Evolutionary conservation across 2,797 vertebrate species (phyloP), one percentile per base, ranked within the genome.

Genomic region (Sus cebifrons): DNA sequence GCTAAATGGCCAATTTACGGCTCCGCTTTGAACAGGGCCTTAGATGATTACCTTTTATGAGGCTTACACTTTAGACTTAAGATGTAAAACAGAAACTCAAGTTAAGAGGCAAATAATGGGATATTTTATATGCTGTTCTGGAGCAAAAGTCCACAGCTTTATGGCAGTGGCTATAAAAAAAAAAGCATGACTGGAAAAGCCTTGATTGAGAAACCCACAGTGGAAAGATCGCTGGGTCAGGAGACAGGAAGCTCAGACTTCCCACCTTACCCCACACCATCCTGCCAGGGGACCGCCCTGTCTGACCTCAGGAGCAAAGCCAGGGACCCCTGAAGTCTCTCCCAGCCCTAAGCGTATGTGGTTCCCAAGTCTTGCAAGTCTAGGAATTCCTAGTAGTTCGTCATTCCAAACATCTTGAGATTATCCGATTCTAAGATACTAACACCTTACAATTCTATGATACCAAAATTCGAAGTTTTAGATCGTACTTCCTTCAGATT

Each of bases 31-130:
- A 98, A 97, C 94, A 86, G 94, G 94, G 96, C 95, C 96, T 97
- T 97, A 96, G 95, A 98, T 97, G 97, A 98, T 97, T 98, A 97
- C 97, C 96, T 97, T 98, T 98, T 98, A 98, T 97, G 97, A 97
- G 97, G 86, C 95, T 97, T 97, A 98, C 93, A 97, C 97, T 96
- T 98, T 97, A 98, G 97, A 97, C 96, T 96, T 96, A 94, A 93
- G 96, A 98, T 93, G 96, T 96, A 97, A 98, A 97, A 98, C 97
- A 98, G 97, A 97, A 98, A 97, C 97, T 96, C 73, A 64, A 82
- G 96, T 95, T 97, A 98, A 97, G 91, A 98, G 97, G 97, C 94
- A 97, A 97, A 97, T 98, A 96, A 97, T 96, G 95, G 97, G 97
- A 96, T 96, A 98, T 97, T 98, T 98, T 98, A 98, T 98, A 96